Base-by-base conservation (phyloP, 2,888 invertebrate genomes). In the Himalopsyche tibetana region DNA sequence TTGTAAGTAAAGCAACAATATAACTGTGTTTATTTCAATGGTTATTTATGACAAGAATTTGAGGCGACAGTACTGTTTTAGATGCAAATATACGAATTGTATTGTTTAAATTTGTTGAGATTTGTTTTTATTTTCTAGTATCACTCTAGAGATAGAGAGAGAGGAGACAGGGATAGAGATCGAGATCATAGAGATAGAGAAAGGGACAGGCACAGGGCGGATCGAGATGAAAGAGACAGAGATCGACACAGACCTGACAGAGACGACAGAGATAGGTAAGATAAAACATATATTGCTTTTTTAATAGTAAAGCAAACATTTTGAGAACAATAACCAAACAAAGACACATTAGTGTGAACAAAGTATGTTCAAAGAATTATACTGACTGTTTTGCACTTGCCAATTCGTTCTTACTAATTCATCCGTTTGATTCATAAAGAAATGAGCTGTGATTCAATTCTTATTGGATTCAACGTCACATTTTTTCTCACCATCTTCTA, bases 121-220 rank as follows among this genome's bases (percentile, higher is more conserved):
- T 83, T 84, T 84, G 17, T 83, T 84, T 88, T 36, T 87, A 55
- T 88, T 92, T 88, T 83, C 19, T 91, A 95, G 95, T 94, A 94
- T 90, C 90, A 90, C 82, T 84, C 88, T 56, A 91, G 94, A 89
- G 94, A 94, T 91, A 92, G 94, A 90, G 94, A 94, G 89, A 93
- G 94, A 90, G 92, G 94, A 87, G 94, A 94, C 90, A 91, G 94
- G 55, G 94, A 94, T 90, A 92, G 94, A 91, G 93, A 89, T 63
- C 89, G 92, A 79, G 94, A 94, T 89, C 93, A 94, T 88, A 93
- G 93, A 89, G 94, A 94, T 89, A 92, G 95, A 90, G 94, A 95
- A 90, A 93, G 95, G 90, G 95, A 94, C 91, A 92, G 95, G 90
- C 92, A 94, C 90, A 91, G 94, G 84, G 90, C 88, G 85, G 93